Conservation (phyloP, 2,797 vertebrate species). For the Artibeus jamaicensis region DNA sequence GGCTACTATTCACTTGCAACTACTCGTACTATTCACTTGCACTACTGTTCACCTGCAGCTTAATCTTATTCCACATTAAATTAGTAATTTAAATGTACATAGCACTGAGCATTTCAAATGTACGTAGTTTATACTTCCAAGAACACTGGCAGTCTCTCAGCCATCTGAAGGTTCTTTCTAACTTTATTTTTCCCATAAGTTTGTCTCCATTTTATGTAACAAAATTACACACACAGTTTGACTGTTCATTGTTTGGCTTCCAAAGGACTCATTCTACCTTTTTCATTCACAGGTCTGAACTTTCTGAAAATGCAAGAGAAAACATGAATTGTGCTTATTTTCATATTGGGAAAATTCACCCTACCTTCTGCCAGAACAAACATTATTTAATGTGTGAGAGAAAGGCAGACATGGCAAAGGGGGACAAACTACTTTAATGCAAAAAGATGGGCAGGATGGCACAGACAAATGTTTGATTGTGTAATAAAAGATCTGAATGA, state of each 20-base stretch:
- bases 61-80: neutral
- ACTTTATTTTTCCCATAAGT: neutral
- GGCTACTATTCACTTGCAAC: too few relatives aligned
- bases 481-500: slow-evolving; percentile 20
- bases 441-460: neutral
- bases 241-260: neutral
- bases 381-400: slow-evolving; percentile 67
- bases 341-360: slow-evolving; percentile 47
- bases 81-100: neutral
- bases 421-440: slow-evolving; percentile 16
- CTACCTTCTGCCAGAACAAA: slow-evolving; percentile 39
- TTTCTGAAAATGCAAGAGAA: slow-evolving; percentile 34
- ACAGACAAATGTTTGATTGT: neutral
- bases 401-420: neutral
- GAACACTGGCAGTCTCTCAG: neutral
- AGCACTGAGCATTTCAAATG: neutral
- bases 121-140: neutral
- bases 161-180: neutral
- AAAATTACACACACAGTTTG: neutral
- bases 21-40: neutral
- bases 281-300: slow-evolving; percentile 47
- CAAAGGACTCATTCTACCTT: neutral
- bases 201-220: neutral
- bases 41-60: neutral
- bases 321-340: slow-evolving; percentile 69